Conservation (phyloP, 2,113 vertebrate genomes). For the Nanger granti region DNA sequence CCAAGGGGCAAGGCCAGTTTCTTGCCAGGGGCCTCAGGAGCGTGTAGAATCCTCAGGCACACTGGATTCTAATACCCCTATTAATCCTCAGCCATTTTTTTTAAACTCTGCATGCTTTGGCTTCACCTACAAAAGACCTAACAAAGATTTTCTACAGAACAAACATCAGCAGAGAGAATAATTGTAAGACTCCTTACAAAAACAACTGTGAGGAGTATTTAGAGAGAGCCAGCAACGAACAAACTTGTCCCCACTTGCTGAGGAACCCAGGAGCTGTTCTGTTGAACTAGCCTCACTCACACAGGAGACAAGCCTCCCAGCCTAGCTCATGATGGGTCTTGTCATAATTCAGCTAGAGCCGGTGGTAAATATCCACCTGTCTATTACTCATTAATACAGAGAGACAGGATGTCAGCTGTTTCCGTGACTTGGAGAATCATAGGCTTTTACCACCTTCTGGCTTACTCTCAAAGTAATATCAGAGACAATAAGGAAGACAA, state of each 20-base stretch:
- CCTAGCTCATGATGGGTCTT: constrained; percentile 64
- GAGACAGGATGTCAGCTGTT: constrained; percentile 75
- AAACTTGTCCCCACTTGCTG: constrained; percentile 66
- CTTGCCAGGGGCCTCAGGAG: neutral
- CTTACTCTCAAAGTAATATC: constrained; percentile 65
- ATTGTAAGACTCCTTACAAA: constrained; percentile 61
- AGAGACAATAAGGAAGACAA: constrained; percentile 65
- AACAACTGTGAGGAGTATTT: constrained; percentile 63
- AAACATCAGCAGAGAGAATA: constrained; percentile 55
- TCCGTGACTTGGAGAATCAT: constrained; percentile 68
- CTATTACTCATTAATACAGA: constrained; percentile 70
- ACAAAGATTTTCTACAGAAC: constrained; percentile 54
- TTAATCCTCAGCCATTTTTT: constrained; percentile 39
- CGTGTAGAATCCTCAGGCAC: neutral
- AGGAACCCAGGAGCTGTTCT: constrained; percentile 45
- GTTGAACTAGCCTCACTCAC: constrained; percentile 52
- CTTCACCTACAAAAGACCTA: constrained; percentile 52
- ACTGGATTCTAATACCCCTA: neutral
- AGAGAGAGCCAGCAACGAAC: constrained; percentile 30
- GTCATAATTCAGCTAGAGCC: constrained; percentile 70
- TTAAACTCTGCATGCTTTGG: constrained; percentile 28
- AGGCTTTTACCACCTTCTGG: constrained; percentile 67
- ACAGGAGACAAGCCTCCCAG: constrained; percentile 59
- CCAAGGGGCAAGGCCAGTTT: neutral
- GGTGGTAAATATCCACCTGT: constrained; percentile 70